These are phyloP conservation scores for Glyphotaelius pellucidus DNA, from an alignment of 2,888 invertebrate genomes.

Conservation along the genomic window DNA sequence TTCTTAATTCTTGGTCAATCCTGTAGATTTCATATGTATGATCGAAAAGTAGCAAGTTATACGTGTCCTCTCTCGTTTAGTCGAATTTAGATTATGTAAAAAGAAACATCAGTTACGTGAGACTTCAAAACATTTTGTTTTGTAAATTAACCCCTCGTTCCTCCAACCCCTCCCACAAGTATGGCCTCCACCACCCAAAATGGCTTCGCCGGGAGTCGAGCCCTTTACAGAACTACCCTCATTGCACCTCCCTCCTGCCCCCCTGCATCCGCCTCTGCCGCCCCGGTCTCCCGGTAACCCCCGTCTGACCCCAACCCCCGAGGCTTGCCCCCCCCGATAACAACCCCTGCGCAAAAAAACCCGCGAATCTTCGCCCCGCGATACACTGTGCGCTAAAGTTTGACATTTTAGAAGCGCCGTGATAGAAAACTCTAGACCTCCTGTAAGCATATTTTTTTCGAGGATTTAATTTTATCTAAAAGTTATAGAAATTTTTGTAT, in stretches of 20 bases:
- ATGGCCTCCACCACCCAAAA: constrained; percentile 24
- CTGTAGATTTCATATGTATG: no score
- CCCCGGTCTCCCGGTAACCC: neutral
- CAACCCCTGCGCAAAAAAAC: constrained; percentile 9
- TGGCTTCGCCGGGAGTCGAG: neutral
- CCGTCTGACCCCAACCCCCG: constrained; percentile 6
- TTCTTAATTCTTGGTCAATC: no score
- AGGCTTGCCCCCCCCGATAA: constrained; percentile 14
- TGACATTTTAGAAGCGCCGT: neutral
- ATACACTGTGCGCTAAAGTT: neutral
- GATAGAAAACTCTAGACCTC: neutral
- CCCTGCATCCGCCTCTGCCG: neutral
- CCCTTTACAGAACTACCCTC: neutral
- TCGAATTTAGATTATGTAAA: neutral
- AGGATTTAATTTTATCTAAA: no score
- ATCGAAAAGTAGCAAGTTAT: no score
- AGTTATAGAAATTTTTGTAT: no score
- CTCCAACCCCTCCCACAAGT: constrained; percentile 22
- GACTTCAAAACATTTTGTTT: neutral
- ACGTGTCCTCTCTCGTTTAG: neutral
- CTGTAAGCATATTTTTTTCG: no score
- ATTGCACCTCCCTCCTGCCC: neutral
- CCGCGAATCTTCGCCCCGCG: constrained; percentile 5
- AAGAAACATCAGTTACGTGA: no score
- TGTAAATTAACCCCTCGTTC: neutral